These are phyloP conservation scores for Escarpia spicata DNA, from an alignment of 2,888 invertebrate species.

Conservation along the genomic window DNA sequence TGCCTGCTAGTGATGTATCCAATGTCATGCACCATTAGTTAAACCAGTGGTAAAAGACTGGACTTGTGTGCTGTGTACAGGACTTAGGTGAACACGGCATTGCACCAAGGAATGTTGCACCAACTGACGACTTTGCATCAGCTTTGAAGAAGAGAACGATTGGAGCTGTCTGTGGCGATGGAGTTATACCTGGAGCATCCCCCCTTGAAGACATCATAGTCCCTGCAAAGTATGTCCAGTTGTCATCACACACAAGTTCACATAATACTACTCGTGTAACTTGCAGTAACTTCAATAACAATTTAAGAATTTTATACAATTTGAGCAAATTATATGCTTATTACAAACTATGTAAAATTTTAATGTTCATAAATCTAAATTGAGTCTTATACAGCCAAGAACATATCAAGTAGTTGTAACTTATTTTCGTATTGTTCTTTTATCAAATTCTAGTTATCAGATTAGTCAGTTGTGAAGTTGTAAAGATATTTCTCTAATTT, in stretches of 20 bases:
- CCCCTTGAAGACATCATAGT: slow-evolving; percentile 77
- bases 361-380: neutral
- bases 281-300: neutral
- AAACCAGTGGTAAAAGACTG: neutral
- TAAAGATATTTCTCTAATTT: neutral
- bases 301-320: neutral
- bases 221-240: slow-evolving; percentile 70
- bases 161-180: slow-evolving; percentile 30
- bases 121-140: slow-evolving; percentile 78
- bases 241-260: neutral
- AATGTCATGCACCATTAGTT: neutral
- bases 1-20: neutral
- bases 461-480: neutral
- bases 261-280: neutral
- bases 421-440: neutral
- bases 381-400: neutral
- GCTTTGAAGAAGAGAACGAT: slow-evolving; percentile 34
- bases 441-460: neutral
- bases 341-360: neutral
- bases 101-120: slow-evolving; percentile 85
- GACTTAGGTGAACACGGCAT: slow-evolving; percentile 95
- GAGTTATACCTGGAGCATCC: slow-evolving; percentile 74
- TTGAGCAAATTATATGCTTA: neutral
- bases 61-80: slow-evolving; percentile 54
- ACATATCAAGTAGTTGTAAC: neutral